Conservation (phyloP, 2,113 vertebrate genomes). For the Rhodinocichla rosea region DNA sequence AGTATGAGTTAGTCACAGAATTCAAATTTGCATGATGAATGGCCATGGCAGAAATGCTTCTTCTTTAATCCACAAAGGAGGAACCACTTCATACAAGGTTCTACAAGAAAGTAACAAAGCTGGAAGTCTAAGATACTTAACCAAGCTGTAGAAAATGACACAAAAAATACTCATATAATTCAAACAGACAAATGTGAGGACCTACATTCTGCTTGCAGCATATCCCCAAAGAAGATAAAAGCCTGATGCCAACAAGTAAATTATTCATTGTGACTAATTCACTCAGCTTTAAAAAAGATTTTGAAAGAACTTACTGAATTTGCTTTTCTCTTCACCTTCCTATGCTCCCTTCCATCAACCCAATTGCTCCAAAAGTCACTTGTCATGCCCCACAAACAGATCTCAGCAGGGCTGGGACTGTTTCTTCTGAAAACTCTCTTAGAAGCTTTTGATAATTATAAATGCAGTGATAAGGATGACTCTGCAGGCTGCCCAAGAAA, state of each 20-base stretch:
- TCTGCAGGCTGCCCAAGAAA: not conserved
- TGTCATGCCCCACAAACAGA: not conserved
- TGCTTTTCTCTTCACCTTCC: not conserved
- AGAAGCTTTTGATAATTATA: not conserved
- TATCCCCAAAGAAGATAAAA: constrained; percentile 3
- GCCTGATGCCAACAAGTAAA: constrained; percentile 13
- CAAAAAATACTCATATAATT: not conserved
- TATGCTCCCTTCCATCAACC: not conserved
- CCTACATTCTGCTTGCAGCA: not conserved
- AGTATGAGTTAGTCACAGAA: not conserved
- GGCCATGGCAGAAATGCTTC: not conserved
- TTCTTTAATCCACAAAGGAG: not conserved
- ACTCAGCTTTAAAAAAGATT: not conserved
- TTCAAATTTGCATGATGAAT: not conserved
- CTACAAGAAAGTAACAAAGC: not conserved
- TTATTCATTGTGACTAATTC: constrained; percentile 27
- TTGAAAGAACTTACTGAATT: not conserved
- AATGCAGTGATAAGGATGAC: not conserved
- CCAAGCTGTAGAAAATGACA: not conserved
- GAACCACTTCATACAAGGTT: not conserved
- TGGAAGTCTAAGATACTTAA: not conserved
- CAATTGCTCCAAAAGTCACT: not conserved
- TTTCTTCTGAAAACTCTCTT: not conserved
- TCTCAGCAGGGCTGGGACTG: not conserved
- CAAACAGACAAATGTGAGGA: not conserved